These are phyloP conservation scores for Oplegnathus fasciatus DNA, from an alignment of 2,113 vertebrate genomes.

Conservation along the genomic window DNA sequence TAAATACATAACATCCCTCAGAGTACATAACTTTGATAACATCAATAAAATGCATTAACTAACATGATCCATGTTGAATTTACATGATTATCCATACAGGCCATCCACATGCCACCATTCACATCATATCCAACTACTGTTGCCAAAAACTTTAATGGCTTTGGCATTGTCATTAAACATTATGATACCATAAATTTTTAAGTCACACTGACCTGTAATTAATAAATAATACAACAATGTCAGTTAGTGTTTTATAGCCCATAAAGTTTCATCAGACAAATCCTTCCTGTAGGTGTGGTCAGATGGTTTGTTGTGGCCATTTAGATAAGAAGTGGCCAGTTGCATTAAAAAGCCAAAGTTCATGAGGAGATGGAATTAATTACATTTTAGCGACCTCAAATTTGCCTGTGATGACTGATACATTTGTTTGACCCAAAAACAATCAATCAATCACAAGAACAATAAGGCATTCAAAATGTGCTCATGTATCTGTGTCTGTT, in stretches of 20 bases:
- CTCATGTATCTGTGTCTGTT: neutral
- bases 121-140: neutral
- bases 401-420: neutral
- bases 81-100: neutral
- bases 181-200: neutral
- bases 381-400: neutral
- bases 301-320: neutral
- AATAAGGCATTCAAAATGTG: neutral
- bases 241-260: neutral
- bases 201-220: neutral
- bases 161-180: neutral
- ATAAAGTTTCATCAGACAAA: neutral
- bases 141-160: neutral
- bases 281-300: neutral
- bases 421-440: neutral
- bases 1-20: too few species aligned
- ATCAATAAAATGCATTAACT: neutral
- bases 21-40: too few species aligned
- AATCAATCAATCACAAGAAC: neutral
- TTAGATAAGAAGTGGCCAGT: constrained; percentile 34
- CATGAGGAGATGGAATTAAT: neutral
- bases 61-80: neutral
- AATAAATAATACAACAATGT: neutral
- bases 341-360: constrained; percentile 38
- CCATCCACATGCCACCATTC: neutral